These are phyloP conservation scores for Eurystomus gularis DNA, from an alignment of 2,113 vertebrate genomes.

Conservation along the genomic window DNA sequence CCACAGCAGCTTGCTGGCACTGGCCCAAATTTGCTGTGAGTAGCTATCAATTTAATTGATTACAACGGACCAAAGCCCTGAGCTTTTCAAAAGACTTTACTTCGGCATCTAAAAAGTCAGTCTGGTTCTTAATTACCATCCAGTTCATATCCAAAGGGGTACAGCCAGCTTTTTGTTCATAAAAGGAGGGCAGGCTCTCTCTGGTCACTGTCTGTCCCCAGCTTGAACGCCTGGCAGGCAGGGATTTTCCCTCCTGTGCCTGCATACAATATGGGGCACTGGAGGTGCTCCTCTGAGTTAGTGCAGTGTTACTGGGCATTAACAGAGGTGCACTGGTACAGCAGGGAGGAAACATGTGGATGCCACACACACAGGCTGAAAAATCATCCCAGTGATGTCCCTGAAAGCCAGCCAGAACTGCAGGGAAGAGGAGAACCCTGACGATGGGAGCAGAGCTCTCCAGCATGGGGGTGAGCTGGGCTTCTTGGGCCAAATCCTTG, in stretches of 20 bases:
- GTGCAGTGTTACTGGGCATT: neutral
- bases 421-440: neutral
- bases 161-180: neutral
- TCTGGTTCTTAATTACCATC: neutral
- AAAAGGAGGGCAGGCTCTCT: neutral
- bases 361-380: neutral
- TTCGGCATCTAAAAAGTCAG: neutral
- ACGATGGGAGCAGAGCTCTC: neutral
- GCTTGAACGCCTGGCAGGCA: neutral
- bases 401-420: neutral
- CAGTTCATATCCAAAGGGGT: neutral
- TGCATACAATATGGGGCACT: fast-evolving
- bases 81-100: neutral
- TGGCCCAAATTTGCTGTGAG: neutral
- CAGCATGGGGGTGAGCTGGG: neutral
- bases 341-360: neutral
- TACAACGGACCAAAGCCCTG: neutral
- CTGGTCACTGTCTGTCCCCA: neutral
- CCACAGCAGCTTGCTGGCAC: neutral
- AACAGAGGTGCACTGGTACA: neutral
- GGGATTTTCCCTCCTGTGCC: neutral
- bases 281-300: neutral
- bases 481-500: neutral
- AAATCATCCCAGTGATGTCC: neutral
- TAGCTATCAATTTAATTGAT: neutral